Percentiles rank a stretch among this genome's conserved stretches.
Conservation (phyloP, 2,797 vertebrate genomes). For the Amphiprion clarkii region DNA sequence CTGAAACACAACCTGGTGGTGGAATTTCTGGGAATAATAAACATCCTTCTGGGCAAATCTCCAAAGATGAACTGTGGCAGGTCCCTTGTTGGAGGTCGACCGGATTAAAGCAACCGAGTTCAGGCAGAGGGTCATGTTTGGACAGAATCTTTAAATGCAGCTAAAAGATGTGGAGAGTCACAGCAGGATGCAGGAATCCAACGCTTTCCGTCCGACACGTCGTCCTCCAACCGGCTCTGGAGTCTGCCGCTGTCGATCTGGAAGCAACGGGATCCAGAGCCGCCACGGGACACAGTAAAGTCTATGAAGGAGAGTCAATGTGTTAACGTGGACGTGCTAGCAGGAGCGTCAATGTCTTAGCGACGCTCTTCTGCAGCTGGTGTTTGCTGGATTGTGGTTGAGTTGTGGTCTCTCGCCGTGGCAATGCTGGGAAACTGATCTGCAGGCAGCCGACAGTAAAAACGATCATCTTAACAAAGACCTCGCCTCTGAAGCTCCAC, state of each 20-base stretch:
- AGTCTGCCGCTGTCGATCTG: neutral
- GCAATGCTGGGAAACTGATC: constrained; percentile 16
- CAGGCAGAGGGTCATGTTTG: no score
- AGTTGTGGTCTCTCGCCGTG: constrained; percentile 11
- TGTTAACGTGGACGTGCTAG: no score
- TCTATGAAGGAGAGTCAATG: constrained; percentile 1
- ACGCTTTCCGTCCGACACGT: constrained; percentile 11
- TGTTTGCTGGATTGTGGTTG: neutral
- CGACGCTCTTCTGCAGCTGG: constrained; percentile 30
- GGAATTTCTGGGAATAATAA: no score
- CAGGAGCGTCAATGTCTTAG: constrained; percentile 17
- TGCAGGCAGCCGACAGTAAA: constrained; percentile 19
- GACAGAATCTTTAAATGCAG: neutral
- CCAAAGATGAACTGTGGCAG: no score
- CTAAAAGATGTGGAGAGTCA: constrained; percentile 3
- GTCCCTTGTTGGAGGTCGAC: no score
- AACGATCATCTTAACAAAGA: constrained; percentile 26
- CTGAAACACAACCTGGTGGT: no score
- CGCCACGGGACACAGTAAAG: constrained; percentile 39
- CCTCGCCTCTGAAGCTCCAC: constrained; percentile 7
- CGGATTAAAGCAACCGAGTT: no score
- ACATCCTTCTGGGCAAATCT: no score
- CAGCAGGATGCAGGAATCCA: constrained; percentile 10
- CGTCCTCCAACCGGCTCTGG: neutral
- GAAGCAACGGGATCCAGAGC: constrained; percentile 25